Evolutionary conservation across 23 tunicate species (phyloP).

Genomic region (Corella eumyota): DNA sequence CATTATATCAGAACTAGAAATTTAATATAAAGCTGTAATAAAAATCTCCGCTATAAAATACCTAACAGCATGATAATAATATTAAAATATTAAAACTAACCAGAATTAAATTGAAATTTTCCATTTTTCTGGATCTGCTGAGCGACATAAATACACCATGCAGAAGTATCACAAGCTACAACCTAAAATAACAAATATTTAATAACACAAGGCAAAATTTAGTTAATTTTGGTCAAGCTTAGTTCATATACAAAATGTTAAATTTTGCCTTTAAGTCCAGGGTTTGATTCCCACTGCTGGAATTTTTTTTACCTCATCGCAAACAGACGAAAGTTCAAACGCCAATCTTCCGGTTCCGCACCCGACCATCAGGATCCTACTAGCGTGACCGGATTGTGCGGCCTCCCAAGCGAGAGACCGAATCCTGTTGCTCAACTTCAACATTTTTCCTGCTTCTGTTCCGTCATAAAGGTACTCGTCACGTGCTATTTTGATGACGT

Average conservation of each 20-base stretch:
- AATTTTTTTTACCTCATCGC: conserved; percentile 32
- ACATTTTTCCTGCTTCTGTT: not conserved
- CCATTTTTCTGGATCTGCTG: conserved; percentile 32
- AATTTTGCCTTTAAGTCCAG: no score
- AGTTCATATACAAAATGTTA: no score
- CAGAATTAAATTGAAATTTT: conserved; percentile 11
- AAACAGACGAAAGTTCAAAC: conserved; percentile 48
- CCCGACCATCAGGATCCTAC: conserved; percentile 66
- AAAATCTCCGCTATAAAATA: no score
- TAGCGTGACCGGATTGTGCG: conserved; percentile 15
- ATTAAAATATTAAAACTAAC: conserved; percentile 13
- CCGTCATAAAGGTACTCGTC: conserved; percentile 6
- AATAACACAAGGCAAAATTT: not conserved
- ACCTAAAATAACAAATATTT: conserved; percentile 9
- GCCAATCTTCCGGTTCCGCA: conserved; percentile 68
- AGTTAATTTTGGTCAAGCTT: not conserved
- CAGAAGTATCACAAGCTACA: conserved; percentile 61
- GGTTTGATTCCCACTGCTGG: no score
- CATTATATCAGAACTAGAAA: no score
- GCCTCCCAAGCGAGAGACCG: conserved; percentile 34
- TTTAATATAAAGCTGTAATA: no score
- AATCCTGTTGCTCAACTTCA: conserved; percentile 16
- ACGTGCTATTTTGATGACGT: conserved; percentile 4
- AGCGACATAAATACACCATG: conserved; percentile 63
- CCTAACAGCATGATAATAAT: no score